Evolutionary conservation across 1,140 invertebrate species (phyloP), one percentile per base, ranked within the genome.

Genomic region (Panagrolaimus sp.): DNA sequence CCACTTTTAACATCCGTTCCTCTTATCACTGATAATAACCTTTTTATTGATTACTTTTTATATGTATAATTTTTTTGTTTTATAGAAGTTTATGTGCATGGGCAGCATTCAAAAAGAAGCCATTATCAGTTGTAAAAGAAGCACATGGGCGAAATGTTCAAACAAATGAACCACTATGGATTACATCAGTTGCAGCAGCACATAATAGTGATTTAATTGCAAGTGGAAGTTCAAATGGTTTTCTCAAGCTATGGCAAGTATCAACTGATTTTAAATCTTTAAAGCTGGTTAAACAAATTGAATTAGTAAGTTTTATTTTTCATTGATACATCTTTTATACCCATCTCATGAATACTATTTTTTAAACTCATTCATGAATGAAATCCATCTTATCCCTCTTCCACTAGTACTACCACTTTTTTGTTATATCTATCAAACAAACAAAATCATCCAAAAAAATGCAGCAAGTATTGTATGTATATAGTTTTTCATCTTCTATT

Each of bases 151-250:
- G 53, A 7, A 31, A 23, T 25, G 8, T 9, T 9, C 16, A 31
- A 1, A 61, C 20, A 23, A 23, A 31, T 0, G 63, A 69, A 20
- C 38, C 71, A 46, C 20, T 48, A 27, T 74, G 73, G 73, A 74
- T 74, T n/a, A 65, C 57, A 20, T 63, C 73, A n/a, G 69, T 74
- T 11, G 72, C 72, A 5, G 65, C 73, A 38, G 43, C 53, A 16
- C 72, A 67, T 20, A 76, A 75, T 46, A 72, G 48, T 45, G 74
- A 74, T 66, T 63, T 74, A 25, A 65, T 74, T 11, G 73, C 69
- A n/a, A 57, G 44, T 31, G 73, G 73, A 38, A 65, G 43, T 7
- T 63, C 51, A 25, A 69, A 74, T 69, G 73, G 73, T 14, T 16
- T 68, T 13, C 57, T 74, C 31, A 67, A 66, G 23, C 51, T 74